phyloP scores from a whole-genome alignment of 1,140 invertebrate genomes.

The Drosophila equinoxialis region DNA sequence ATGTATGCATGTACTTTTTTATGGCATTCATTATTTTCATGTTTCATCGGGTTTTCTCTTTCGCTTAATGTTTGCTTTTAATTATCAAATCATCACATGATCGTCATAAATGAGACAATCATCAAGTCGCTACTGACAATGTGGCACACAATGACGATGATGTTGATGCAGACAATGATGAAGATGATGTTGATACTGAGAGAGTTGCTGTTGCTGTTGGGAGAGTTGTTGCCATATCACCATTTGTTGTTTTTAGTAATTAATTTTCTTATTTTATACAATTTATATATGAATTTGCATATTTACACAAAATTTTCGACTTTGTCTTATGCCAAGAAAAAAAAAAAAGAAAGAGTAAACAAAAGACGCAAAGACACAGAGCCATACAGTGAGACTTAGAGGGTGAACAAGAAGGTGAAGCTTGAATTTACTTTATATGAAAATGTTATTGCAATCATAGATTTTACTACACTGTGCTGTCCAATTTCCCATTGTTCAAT shows the following conservation, averaged over 20 bases:
- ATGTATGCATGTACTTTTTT: constrained; percentile 48
- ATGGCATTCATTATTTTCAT: constrained; percentile 57
- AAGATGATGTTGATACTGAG: too few species aligned
- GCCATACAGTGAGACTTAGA: background rate
- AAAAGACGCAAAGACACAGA: background rate
- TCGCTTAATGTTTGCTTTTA: constrained; percentile 74
- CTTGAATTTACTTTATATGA: background rate
- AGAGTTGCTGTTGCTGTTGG: background rate
- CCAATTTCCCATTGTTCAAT: too few species aligned
- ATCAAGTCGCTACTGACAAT: constrained; percentile 26
- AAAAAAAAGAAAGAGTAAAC: background rate
- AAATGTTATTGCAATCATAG: background rate
- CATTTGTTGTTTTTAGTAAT: constrained; percentile 48
- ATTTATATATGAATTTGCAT: constrained; percentile 37
- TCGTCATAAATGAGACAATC: constrained; percentile 66
- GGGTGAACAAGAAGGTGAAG: background rate
- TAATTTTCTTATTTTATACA: constrained; percentile 56
- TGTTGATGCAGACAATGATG: background rate
- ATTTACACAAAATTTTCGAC: constrained; percentile 49
- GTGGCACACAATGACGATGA: constrained; percentile 16
- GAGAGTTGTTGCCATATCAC: constrained; percentile 25
- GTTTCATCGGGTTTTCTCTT: constrained; percentile 55
- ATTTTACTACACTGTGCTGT: too few species aligned
- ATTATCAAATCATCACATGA: constrained; percentile 79
- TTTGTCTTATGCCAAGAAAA: background rate